A percentile compares a stretch with the other conserved stretches of the same genome.
phyloP scores from a whole-genome alignment of 2,113 vertebrate species.

The Micromys minutus region DNA sequence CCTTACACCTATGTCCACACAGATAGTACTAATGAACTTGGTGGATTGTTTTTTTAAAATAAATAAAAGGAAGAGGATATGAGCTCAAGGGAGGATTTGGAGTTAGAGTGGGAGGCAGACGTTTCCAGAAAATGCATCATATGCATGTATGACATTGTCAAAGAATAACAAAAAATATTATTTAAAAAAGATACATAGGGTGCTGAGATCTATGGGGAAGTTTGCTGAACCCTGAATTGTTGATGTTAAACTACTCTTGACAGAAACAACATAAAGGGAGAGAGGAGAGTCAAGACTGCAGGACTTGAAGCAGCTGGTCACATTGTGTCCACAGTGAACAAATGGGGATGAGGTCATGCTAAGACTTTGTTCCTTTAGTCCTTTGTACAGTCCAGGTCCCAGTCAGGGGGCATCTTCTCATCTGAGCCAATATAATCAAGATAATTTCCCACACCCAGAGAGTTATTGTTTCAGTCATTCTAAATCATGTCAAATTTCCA shows the following conservation, averaged over 20 bases:
- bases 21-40: not conserved
- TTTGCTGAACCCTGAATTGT: not conserved
- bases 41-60: not conserved
- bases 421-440: not conserved
- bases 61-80: not conserved
- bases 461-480: not conserved
- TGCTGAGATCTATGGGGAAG: constrained; percentile 15
- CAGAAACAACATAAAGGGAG: not conserved
- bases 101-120: not conserved
- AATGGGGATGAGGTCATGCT: not conserved
- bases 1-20: not conserved
- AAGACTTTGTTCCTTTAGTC: not conserved
- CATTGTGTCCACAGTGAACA: not conserved
- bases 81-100: not conserved
- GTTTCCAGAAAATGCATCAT: not conserved
- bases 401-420: not conserved
- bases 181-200: not conserved
- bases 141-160: not conserved
- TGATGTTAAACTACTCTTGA: not conserved
- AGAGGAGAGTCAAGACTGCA: not conserved
- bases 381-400: not conserved
- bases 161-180: not conserved
- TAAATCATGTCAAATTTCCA: not conserved
- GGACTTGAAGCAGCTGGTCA: not conserved
- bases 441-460: not conserved